Evolutionary conservation across 2,113 vertebrate species (phyloP).

Genomic region (Cebus imitator): DNA sequence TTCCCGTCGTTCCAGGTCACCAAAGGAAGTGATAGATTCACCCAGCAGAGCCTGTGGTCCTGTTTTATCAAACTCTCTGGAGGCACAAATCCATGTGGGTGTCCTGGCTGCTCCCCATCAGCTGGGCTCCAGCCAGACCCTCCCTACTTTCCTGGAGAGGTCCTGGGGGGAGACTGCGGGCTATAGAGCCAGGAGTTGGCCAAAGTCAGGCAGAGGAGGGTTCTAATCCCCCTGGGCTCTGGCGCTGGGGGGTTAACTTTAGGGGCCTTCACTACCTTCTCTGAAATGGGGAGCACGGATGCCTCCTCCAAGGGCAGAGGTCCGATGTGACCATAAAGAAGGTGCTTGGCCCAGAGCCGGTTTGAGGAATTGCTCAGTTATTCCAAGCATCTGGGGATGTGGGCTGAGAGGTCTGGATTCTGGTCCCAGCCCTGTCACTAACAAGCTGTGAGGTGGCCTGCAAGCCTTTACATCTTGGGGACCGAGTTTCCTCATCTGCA

Average conservation of each 20-base stretch:
- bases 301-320: too few species aligned
- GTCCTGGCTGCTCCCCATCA: neutral
- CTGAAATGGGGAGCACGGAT: neutral
- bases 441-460: neutral
- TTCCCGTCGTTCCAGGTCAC: neutral
- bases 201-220: neutral
- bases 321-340: accelerated
- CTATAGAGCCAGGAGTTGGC: neutral
- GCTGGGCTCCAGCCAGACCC: neutral
- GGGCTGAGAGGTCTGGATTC: neutral
- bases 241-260: neutral
- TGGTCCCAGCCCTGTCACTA: too few species aligned
- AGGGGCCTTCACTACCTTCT: neutral
- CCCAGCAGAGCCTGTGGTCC: neutral
- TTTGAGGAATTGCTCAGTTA: neutral
- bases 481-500: neutral
- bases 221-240: neutral
- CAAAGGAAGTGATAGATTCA: too few species aligned
- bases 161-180: neutral
- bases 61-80: neutral
- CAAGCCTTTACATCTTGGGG: neutral
- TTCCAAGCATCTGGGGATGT: neutral
- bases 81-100: neutral
- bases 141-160: neutral
- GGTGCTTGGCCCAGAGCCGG: neutral